Percentiles rank a stretch among this genome's conserved stretches.
Conservation (phyloP, 1,140 invertebrate species). For the Elymnias hypermnestra region DNA sequence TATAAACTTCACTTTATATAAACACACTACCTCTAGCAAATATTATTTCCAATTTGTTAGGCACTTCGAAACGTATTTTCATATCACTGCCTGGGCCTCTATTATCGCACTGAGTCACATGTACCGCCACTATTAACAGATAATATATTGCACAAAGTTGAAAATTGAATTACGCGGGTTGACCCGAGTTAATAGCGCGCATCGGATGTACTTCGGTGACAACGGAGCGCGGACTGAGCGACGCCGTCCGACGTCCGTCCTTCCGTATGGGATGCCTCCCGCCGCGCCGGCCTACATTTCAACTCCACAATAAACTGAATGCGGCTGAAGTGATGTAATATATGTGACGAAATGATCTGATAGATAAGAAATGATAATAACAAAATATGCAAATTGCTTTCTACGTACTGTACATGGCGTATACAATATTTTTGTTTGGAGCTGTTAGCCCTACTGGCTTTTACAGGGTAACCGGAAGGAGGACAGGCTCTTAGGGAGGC, state of each 20-base stretch:
- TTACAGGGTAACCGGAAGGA: no score
- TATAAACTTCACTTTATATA: no score
- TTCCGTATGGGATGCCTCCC: conserved; percentile 64
- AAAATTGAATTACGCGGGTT: conserved; percentile 31
- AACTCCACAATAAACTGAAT: no score
- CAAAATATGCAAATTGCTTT: conserved; percentile 11
- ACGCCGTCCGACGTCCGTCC: conserved; percentile 29
- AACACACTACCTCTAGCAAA: conserved; percentile 61
- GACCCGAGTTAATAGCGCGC: conserved; percentile 40
- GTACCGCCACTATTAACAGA: conserved; percentile 8
- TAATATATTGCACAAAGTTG: neutral
- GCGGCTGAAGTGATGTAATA: conserved; percentile 70
- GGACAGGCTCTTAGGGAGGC: no score
- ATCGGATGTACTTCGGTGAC: conserved; percentile 55
- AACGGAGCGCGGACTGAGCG: conserved; percentile 55
- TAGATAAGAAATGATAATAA: conserved; percentile 46
- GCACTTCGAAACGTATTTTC: conserved; percentile 71
- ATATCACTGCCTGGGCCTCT: conserved; percentile 44
- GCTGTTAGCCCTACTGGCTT: no score
- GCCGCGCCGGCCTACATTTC: conserved; percentile 64
- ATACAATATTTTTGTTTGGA: no score
- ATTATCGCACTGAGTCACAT: conserved; percentile 4
- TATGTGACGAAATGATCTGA: conserved; percentile 52
- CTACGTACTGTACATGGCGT: no score
- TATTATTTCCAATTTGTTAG: conserved; percentile 68